phyloP scores from a whole-genome alignment of 2,888 invertebrate genomes.

The Portevinia maculata region DNA sequence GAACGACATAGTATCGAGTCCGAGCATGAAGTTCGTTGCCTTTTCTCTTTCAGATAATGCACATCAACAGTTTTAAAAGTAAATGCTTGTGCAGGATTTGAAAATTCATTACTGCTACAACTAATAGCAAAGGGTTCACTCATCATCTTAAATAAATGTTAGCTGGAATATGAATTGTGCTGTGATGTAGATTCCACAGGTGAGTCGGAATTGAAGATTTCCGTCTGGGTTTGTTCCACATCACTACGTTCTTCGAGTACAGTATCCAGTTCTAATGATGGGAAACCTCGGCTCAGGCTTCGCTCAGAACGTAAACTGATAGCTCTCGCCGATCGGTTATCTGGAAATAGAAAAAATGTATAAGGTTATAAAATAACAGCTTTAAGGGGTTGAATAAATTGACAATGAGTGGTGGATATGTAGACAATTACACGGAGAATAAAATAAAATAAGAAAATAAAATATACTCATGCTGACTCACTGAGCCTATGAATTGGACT shows the following conservation, averaged over 20 bases:
- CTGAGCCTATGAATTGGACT: constrained; percentile 89
- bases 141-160: constrained; percentile 78
- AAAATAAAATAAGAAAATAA: constrained; percentile 58
- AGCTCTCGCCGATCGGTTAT: constrained; percentile 85
- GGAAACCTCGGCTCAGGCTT: constrained; percentile 89
- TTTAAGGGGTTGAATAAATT: not conserved
- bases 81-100: constrained; percentile 33
- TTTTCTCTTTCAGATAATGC: constrained; percentile 38
- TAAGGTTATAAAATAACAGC: not conserved
- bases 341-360: constrained; percentile 75
- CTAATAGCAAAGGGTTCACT: constrained; percentile 50
- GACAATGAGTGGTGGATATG: not conserved
- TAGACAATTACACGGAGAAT: not conserved
- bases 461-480: constrained; percentile 83
- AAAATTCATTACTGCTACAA: constrained; percentile 32
- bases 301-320: constrained; percentile 86
- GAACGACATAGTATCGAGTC: constrained; percentile 85
- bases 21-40: constrained; percentile 49
- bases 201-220: constrained; percentile 82
- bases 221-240: constrained; percentile 87
- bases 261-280: constrained; percentile 91
- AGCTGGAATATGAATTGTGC: constrained; percentile 80
- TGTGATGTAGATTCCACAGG: constrained; percentile 80
- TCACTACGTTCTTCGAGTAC: constrained; percentile 93
- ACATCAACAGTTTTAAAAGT: constrained; percentile 46